phyloP scores from a whole-genome alignment of 2,113 vertebrate genomes.

The Galbula dea region DNA sequence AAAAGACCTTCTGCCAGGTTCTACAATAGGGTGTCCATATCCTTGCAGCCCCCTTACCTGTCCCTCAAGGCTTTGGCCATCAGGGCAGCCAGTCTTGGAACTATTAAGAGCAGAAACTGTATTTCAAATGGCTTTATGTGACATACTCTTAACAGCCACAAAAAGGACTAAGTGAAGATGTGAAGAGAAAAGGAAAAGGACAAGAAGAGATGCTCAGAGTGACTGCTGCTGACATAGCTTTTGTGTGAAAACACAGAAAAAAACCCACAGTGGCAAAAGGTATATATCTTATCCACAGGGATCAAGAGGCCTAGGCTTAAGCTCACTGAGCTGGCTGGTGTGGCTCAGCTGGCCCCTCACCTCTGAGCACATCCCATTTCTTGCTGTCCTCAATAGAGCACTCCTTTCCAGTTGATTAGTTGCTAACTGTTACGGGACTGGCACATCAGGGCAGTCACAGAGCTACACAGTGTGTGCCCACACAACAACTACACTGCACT shows the following conservation, averaged over 20 bases:
- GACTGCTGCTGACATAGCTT: background rate
- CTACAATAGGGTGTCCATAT: background rate
- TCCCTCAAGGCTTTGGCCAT: background rate
- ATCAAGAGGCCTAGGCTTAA: background rate
- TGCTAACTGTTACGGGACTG: background rate
- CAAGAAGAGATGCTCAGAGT: background rate
- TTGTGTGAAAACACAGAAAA: background rate
- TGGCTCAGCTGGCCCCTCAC: background rate
- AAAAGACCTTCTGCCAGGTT: background rate
- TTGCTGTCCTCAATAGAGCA: background rate
- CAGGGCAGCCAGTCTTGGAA: background rate
- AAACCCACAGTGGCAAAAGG: background rate
- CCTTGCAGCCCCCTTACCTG: background rate
- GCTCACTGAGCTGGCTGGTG: background rate
- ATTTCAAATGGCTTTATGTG: background rate
- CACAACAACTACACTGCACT: background rate
- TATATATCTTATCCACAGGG: background rate
- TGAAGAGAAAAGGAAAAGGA: background rate
- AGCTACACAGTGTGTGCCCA: background rate
- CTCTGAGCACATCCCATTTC: background rate
- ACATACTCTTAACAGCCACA: background rate
- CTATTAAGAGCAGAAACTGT: background rate
- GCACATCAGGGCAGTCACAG: background rate
- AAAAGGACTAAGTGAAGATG: background rate
- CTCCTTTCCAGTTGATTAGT: background rate